A percentile compares a stretch with the other conserved stretches of the same genome.
Conservation (phyloP, 2,797 vertebrate genomes). For the Chelon auratus region DNA sequence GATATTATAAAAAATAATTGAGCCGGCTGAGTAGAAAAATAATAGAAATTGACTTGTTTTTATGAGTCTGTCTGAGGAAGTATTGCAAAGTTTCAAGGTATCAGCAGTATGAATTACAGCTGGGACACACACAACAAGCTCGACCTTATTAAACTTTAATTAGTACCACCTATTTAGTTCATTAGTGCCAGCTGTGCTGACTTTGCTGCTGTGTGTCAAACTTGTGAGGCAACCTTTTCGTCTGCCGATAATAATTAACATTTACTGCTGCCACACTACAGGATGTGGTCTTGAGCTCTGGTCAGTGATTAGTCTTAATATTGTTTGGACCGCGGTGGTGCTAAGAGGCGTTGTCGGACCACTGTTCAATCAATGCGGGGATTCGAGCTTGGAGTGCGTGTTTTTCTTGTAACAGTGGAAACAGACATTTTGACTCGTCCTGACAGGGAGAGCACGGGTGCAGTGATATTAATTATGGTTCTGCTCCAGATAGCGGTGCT, state of each 20-base stretch:
- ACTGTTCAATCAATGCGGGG: background rate
- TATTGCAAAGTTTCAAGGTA: slow-evolving; percentile 13
- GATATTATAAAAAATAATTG: background rate
- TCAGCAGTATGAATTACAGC: slow-evolving; percentile 21
- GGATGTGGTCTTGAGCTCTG: slow-evolving; percentile 7
- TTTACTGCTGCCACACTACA: slow-evolving; percentile 21
- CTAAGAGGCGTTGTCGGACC: slow-evolving; percentile 9
- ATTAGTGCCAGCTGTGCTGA: slow-evolving; percentile 44
- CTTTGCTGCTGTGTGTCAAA: slow-evolving; percentile 43
- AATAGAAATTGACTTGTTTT: background rate
- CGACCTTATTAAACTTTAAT: slow-evolving; percentile 50
- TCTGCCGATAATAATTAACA: slow-evolving; percentile 37
- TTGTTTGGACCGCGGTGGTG: slow-evolving; percentile 6
- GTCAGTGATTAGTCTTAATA: slow-evolving; percentile 20
- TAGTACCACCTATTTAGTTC: slow-evolving; percentile 42
- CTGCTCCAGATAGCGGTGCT: slow-evolving; percentile 11
- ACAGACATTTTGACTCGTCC: slow-evolving; percentile 17
- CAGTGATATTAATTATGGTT: slow-evolving; percentile 15
- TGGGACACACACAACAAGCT: slow-evolving; percentile 18
- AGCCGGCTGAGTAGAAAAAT: background rate
- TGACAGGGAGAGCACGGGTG: slow-evolving; percentile 23
- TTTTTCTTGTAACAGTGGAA: slow-evolving; percentile 30
- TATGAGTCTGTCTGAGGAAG: background rate
- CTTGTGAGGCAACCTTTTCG: slow-evolving; percentile 34
- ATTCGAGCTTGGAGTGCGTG: background rate